Percentiles rank a stretch among this genome's conserved stretches.
Evolutionary conservation across 2,888 invertebrate species (phyloP).

Genomic region (Hirudinaria manillensis): DNA sequence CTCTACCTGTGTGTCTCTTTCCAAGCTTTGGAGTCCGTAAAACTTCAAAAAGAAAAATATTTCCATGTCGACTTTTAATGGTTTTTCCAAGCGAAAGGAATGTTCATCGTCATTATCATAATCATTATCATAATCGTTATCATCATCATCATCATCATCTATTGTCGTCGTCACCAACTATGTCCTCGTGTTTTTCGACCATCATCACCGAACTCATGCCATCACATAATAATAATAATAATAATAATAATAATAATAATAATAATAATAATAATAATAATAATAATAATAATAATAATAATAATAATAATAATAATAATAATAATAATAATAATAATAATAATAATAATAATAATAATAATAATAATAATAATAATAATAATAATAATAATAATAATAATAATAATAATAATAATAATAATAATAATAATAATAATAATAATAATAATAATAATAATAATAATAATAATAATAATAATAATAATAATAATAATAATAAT

Average conservation of each 20-base stretch:
- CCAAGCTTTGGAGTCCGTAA: not conserved
- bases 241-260: not conserved
- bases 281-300: not conserved
- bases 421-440: not conserved
- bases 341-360: not conserved
- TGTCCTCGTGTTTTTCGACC: not conserved
- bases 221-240: not conserved
- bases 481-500: not conserved
- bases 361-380: not conserved
- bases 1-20: not conserved
- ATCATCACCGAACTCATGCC: constrained; percentile 1
- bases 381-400: not conserved
- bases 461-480: not conserved
- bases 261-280: not conserved
- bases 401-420: not conserved
- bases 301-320: not conserved
- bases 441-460: not conserved
- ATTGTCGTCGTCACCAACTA: not conserved
- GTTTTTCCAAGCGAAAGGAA: too few relatives aligned
- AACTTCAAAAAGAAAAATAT: too few relatives aligned
- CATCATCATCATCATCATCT: constrained; percentile 6
- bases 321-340: not conserved
- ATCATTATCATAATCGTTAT: constrained; percentile 13
- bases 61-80: too few relatives aligned
- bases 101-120: constrained; percentile 18